These are phyloP conservation scores for Chrosomus eos DNA, from an alignment of 2,797 vertebrate species.

Conservation along the genomic window DNA sequence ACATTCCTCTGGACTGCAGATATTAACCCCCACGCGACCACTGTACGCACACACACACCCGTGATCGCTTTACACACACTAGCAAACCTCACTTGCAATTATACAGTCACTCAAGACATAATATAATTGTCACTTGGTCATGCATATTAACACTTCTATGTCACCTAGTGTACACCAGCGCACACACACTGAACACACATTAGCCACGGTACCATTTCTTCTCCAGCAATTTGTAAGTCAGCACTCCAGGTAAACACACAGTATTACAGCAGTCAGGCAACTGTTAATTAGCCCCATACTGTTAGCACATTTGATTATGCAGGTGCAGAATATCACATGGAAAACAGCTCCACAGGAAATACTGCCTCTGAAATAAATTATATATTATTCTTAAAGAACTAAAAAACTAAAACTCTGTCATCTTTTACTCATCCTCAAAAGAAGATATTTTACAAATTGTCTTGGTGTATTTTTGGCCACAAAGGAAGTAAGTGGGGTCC, in stretches of 20 bases:
- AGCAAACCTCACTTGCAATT: not conserved
- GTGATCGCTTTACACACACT: not conserved
- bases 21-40: constrained; percentile 78
- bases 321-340: constrained; percentile 27
- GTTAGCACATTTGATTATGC: constrained; percentile 26
- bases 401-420: not conserved
- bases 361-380: not conserved
- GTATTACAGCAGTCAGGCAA: constrained; percentile 19
- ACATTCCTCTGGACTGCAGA: constrained; percentile 79
- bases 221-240: constrained; percentile 2
- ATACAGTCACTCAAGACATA: not conserved
- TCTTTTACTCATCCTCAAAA: not conserved
- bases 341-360: constrained; percentile 21
- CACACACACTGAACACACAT: constrained; percentile 11
- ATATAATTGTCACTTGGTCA: constrained; percentile 2
- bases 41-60: constrained; percentile 45
- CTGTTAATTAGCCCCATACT: constrained; percentile 42
- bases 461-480: not conserved
- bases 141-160: not conserved
- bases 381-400: constrained; percentile 10
- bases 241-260: constrained; percentile 20
- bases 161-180: not conserved
- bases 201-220: not conserved
- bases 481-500: not conserved
- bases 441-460: not conserved